Evolutionary conservation across 92 coral and sea anemone species (phyloP).

Genomic region (Parazoanthus atlanticus): DNA sequence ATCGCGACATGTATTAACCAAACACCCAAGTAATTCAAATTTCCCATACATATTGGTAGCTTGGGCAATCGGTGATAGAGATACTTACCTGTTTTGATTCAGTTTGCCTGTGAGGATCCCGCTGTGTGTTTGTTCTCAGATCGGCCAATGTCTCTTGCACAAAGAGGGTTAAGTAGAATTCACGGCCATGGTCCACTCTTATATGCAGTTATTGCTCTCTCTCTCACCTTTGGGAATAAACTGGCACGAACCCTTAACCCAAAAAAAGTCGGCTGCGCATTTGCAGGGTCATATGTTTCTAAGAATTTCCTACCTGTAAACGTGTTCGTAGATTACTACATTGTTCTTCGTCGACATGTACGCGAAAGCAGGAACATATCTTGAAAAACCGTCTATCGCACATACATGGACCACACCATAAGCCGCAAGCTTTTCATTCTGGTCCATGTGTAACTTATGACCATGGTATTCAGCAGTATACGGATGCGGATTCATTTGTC

Average conservation of each 20-base stretch:
- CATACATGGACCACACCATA: constrained; percentile 60
- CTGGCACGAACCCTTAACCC: constrained; percentile 3
- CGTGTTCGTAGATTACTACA: constrained; percentile 43
- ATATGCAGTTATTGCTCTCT: constrained; percentile 4
- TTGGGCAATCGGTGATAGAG: no score
- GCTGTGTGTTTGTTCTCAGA: constrained; percentile 38
- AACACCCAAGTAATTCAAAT: no score
- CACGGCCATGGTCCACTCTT: constrained; percentile 43
- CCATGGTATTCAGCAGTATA: constrained; percentile 63
- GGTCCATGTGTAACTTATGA: constrained; percentile 60
- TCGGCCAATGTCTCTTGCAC: constrained; percentile 47
- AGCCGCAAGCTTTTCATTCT: constrained; percentile 61
- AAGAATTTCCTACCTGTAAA: constrained; percentile 47
- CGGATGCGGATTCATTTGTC: constrained; percentile 51
- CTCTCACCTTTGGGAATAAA: constrained; percentile 1
- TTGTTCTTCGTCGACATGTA: constrained; percentile 54
- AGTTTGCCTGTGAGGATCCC: constrained; percentile 53
- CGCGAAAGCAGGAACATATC: constrained; percentile 44
- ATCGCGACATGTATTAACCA: background rate
- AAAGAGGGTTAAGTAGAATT: constrained; percentile 35
- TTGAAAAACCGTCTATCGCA: constrained; percentile 59
- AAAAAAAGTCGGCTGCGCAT: constrained; percentile 17
- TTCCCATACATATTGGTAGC: no score
- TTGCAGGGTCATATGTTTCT: constrained; percentile 16
- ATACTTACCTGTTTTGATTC: constrained; percentile 48